Evolutionary conservation across 2,113 vertebrate species (phyloP).

Genomic region (Cepphus grylle): DNA sequence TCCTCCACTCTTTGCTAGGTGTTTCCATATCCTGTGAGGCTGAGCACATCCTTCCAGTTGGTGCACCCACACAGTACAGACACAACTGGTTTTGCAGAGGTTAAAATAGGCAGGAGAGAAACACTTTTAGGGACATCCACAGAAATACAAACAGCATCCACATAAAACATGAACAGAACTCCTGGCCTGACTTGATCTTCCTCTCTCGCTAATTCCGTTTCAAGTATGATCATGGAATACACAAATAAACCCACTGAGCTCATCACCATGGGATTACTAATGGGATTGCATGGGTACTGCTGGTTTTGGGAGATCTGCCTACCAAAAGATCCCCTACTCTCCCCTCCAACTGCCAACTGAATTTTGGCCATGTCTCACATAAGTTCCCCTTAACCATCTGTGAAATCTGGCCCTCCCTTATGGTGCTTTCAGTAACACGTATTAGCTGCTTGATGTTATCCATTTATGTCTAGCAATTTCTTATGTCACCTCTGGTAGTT

Average conservation of each 20-base stretch:
- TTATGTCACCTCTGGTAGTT: neutral
- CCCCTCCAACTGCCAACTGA: neutral
- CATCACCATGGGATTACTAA: neutral
- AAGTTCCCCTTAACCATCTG: neutral
- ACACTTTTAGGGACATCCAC: neutral
- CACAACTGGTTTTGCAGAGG: neutral
- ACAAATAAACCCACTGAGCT: neutral
- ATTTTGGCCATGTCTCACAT: neutral
- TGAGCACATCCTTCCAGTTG: neutral
- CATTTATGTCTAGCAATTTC: neutral
- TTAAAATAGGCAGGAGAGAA: neutral
- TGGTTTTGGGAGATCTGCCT: neutral
- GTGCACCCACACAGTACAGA: neutral
- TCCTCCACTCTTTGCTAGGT: neutral
- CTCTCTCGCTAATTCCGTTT: neutral
- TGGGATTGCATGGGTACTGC: neutral
- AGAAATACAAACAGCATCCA: neutral
- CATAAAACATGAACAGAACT: neutral
- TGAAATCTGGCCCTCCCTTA: neutral
- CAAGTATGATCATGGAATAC: neutral
- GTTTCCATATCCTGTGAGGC: neutral
- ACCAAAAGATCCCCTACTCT: neutral
- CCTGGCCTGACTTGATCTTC: neutral
- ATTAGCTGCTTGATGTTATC: neutral
- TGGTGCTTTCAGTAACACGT: neutral